Evolutionary conservation across 2,888 invertebrate species (phyloP).

Genomic region (Mantis religiosa): DNA sequence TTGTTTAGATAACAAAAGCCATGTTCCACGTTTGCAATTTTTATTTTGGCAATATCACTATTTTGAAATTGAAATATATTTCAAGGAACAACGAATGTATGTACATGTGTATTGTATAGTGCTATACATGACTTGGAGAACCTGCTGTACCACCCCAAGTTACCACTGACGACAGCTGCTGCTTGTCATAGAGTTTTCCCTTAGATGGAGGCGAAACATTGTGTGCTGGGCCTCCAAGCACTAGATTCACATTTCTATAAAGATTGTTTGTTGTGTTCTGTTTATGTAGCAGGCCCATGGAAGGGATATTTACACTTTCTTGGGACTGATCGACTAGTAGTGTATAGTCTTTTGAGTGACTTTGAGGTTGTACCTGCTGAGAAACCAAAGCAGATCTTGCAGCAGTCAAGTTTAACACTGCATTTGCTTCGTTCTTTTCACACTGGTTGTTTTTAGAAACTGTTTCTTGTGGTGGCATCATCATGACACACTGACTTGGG

Average conservation of each 20-base stretch:
- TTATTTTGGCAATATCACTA: background rate
- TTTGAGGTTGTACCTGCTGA: background rate
- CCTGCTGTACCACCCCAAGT: constrained; percentile 4
- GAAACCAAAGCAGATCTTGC: background rate
- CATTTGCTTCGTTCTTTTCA: constrained; percentile 19
- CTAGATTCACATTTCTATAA: constrained; percentile 12
- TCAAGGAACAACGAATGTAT: background rate
- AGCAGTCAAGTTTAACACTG: constrained; percentile 8
- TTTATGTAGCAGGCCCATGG: background rate
- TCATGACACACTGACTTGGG: background rate
- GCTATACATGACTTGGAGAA: constrained; percentile 23
- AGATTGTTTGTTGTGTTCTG: constrained; percentile 9
- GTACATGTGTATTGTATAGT: background rate
- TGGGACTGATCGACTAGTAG: constrained; percentile 12
- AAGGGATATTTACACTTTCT: background rate
- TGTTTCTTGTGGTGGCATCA: background rate
- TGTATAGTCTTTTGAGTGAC: background rate
- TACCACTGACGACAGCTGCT: background rate
- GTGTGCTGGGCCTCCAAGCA: background rate
- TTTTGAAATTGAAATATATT: background rate
- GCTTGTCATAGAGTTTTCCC: constrained; percentile 12
- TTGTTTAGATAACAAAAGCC: background rate
- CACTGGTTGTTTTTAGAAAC: background rate
- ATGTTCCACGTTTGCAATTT: background rate
- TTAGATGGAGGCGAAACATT: background rate